Base-by-base conservation (phyloP, 2,888 invertebrate species). In the Ctenicera cuprea region DNA sequence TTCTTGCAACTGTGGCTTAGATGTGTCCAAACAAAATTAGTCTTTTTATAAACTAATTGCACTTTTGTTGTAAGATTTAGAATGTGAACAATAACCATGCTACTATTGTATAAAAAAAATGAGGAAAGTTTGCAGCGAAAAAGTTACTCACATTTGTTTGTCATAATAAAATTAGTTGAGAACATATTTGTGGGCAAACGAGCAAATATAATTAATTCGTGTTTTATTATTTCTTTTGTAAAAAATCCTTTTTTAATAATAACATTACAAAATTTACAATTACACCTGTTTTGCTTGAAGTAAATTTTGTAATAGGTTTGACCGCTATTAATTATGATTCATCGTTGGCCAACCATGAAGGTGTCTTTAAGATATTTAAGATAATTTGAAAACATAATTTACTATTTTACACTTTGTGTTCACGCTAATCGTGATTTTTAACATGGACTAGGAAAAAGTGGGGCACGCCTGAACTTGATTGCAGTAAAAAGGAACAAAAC, bases 1-100 rank as follows among this genome's bases (percentile, higher is more conserved):
- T 33, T 33, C 7, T 9, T 26, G 26, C 26, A 26, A 33, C 7
- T 33, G 33, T 26, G 2, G 3, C 2, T 26, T 2, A 52, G 16
- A n/a, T 52, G 43, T 48, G 48, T 48, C 48, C 48, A 48, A 14
- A 48, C 9, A 45, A 16, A 16, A 14, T 45, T n/a, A 45, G n/a
- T 26, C 16, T 45, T 14, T 45, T 7, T 45, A 18, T 48, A 16
- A 18, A 20, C 48, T 48, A 48, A 48, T 48, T 18, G 9, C 18
- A 5, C 48, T 20, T 48, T 48, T 48, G 48, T 48, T 48, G 33
- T 33, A 33, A 5, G 1, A 9, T 33, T 33, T 33, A 33, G 33
- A 33, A 5, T 9, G 33, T 5, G 2, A 33, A 33, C 33, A 33
- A 26, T 26, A 5, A 5, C n/a, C n/a, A n/a, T n/a, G 26, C 5